A percentile compares a stretch with the other conserved stretches of the same genome.
These are phyloP conservation scores for Sceloporus undulatus DNA, from an alignment of 2,113 vertebrate species.

Conservation along the genomic window DNA sequence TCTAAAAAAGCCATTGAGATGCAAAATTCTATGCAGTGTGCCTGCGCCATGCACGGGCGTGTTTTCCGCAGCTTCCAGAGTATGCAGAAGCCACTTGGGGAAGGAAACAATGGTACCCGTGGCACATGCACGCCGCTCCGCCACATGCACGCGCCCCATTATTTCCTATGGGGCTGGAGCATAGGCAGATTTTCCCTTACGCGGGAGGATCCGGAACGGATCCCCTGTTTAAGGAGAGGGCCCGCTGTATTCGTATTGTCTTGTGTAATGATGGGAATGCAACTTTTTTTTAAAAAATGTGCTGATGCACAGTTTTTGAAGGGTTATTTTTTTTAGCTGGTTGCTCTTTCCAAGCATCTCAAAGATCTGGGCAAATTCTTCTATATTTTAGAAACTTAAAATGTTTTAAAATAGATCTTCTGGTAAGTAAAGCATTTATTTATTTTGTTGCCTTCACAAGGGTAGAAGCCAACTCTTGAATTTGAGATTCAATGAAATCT, in stretches of 20 bases:
- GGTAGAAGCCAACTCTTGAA: neutral
- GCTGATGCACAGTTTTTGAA: neutral
- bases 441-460: neutral
- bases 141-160: too few relatives aligned
- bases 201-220: too few relatives aligned
- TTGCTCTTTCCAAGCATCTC: neutral
- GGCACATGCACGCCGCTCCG: too few relatives aligned
- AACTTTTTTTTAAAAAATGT: neutral
- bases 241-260: neutral
- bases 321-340: neutral
- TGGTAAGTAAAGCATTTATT: neutral
- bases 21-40: neutral
- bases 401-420: neutral
- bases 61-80: too few relatives aligned
- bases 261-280: neutral
- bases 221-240: too few relatives aligned
- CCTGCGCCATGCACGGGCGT: too few relatives aligned
- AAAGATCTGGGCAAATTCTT: accelerated
- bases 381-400: neutral
- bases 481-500: neutral
- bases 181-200: too few relatives aligned
- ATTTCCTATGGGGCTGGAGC: too few relatives aligned
- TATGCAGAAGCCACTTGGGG: too few relatives aligned
- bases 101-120: too few relatives aligned
- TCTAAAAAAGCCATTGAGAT: neutral